Conservation (phyloP, 2,797 vertebrate genomes). For the Triplophysa bombifrons region DNA sequence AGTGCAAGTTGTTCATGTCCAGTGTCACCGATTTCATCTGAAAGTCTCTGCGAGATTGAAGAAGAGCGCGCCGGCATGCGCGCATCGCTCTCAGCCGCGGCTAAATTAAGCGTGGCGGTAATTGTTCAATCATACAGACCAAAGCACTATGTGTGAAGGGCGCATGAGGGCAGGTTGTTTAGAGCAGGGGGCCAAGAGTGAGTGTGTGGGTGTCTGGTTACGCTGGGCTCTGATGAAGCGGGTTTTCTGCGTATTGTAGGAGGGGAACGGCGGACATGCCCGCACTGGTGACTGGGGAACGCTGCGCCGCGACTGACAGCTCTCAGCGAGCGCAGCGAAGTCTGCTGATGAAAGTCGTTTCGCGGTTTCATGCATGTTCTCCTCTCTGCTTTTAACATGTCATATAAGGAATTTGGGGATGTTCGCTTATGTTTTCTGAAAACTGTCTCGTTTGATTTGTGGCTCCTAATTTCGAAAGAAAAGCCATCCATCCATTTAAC, state of each 20-base stretch:
- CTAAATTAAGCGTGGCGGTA: slow-evolving; percentile 75
- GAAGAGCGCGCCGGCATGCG: slow-evolving; percentile 63
- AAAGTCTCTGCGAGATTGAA: slow-evolving; percentile 64
- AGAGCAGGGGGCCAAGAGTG: slow-evolving; percentile 33
- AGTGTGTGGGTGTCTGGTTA: slow-evolving; percentile 69
- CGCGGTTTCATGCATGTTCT: slow-evolving; percentile 34
- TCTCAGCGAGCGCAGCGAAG: slow-evolving; percentile 47
- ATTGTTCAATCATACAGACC: slow-evolving; percentile 75
- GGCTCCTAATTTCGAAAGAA: slow-evolving; percentile 2
- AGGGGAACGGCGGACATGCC: slow-evolving; percentile 63
- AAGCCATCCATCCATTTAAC: slow-evolving; percentile 14
- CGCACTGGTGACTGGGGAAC: slow-evolving; percentile 67
- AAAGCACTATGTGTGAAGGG: slow-evolving; percentile 65
- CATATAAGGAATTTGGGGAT: slow-evolving; percentile 36
- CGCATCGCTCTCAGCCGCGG: slow-evolving; percentile 55
- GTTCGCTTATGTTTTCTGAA: neutral
- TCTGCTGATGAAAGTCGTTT: slow-evolving; percentile 55
- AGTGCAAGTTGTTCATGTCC: slow-evolving; percentile 76
- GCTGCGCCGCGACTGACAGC: slow-evolving; percentile 54
- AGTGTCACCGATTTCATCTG: slow-evolving; percentile 66
- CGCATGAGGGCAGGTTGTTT: slow-evolving; percentile 63
- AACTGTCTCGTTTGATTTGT: neutral
- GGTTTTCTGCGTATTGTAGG: slow-evolving; percentile 44
- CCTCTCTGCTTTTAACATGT: slow-evolving; percentile 49
- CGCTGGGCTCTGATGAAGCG: slow-evolving; percentile 53